phyloP scores from a whole-genome alignment of 2,113 vertebrate species.

The Pholis gunnellus region DNA sequence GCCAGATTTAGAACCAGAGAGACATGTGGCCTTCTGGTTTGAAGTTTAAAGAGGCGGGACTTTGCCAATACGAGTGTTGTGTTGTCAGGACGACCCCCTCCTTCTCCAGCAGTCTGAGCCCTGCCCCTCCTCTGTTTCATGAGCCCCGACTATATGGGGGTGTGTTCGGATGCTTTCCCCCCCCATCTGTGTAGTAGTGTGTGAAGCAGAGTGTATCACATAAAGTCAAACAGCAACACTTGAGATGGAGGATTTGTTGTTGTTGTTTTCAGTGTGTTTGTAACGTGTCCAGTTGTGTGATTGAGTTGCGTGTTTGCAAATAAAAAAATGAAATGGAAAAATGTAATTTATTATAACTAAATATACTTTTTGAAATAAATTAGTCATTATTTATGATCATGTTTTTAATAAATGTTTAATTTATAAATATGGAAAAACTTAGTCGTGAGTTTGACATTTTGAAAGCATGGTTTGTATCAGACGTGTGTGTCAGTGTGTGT shows the following conservation, averaged over 20 bases:
- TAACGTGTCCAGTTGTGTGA: background rate
- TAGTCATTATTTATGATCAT: no score
- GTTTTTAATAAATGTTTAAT: background rate
- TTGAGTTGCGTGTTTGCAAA: background rate
- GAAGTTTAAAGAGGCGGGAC: conserved; percentile 78
- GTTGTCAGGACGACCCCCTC: conserved; percentile 56
- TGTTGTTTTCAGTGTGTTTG: background rate
- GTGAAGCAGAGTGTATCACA: background rate
- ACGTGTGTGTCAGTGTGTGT: background rate
- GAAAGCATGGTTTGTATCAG: background rate
- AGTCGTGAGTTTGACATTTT: background rate
- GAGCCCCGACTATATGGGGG: background rate
- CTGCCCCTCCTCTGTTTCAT: conserved; percentile 7
- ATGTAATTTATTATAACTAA: background rate
- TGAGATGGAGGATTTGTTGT: no score
- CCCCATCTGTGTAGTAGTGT: conserved; percentile 1
- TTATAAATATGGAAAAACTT: background rate
- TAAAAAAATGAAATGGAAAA: background rate
- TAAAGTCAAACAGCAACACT: background rate
- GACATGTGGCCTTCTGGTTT: conserved; percentile 83
- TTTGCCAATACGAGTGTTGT: conserved; percentile 52
- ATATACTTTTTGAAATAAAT: background rate
- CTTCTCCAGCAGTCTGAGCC: conserved; percentile 7
- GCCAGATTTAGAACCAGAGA: conserved; percentile 88
- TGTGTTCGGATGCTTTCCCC: background rate